Conservation (phyloP, 2,888 invertebrate genomes). For the Tiliacea citrago region DNA sequence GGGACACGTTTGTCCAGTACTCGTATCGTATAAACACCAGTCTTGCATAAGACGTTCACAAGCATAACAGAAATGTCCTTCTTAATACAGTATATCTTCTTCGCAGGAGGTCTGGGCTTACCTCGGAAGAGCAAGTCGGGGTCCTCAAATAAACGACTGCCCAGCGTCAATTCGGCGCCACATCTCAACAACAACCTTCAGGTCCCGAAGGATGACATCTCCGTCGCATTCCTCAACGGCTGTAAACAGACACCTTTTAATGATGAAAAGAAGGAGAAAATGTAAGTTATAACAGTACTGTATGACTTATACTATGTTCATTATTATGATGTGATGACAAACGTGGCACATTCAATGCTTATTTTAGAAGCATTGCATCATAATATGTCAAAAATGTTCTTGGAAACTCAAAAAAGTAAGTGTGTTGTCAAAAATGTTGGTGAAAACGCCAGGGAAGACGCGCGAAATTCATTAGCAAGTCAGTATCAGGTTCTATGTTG, state of each 20-base stretch:
- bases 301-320: too few relatives aligned
- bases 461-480: neutral
- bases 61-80: neutral
- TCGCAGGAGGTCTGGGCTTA: slow-evolving; percentile 72
- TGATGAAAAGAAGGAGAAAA: slow-evolving; percentile 62
- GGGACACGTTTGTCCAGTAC: too few relatives aligned
- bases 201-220: slow-evolving; percentile 60
- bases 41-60: neutral
- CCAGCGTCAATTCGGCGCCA: slow-evolving; percentile 84
- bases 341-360: neutral
- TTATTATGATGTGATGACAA: too few relatives aligned
- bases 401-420: too few relatives aligned
- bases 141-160: slow-evolving; percentile 75
- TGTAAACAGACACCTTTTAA: slow-evolving; percentile 39
- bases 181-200: slow-evolving; percentile 82
- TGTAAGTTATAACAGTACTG: slow-evolving; percentile 41
- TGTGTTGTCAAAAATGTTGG: neutral
- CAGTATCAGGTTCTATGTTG: neutral
- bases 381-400: neutral
- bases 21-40: too few relatives aligned
- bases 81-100: neutral
- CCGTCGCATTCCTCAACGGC: slow-evolving; percentile 58
- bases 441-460: too few relatives aligned
- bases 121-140: slow-evolving; percentile 64
- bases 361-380: neutral